Conservation (phyloP, 2,888 invertebrate genomes). For the Microchrysa polita region DNA sequence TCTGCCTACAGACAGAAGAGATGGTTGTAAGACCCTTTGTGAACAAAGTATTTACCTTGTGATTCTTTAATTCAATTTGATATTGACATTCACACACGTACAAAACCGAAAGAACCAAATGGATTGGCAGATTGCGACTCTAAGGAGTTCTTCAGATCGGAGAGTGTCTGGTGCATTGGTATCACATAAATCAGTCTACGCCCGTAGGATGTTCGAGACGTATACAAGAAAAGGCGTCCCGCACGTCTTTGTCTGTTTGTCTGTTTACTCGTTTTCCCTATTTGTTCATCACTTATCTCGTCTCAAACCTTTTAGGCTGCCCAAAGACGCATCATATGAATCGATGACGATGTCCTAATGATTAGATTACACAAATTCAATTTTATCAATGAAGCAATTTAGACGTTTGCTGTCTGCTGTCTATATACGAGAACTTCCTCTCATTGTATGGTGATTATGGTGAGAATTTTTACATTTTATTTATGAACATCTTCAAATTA, state of each 20-base stretch:
- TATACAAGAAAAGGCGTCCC: slow-evolving; percentile 20
- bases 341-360: background rate
- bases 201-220: slow-evolving; percentile 25
- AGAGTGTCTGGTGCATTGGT: background rate
- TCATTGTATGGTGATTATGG: too few species aligned
- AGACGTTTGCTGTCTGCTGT: too few species aligned
- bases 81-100: slow-evolving; percentile 5
- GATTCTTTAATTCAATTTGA: slow-evolving; percentile 30
- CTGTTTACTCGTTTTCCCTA: background rate
- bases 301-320: background rate
- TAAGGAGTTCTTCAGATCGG: slow-evolving; percentile 2
- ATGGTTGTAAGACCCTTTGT: background rate
- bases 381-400: too few species aligned
- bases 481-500: background rate
- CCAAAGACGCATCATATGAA: background rate
- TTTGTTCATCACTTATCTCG: too few species aligned
- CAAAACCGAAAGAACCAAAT: background rate
- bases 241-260: slow-evolving; percentile 18
- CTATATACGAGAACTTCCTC: too few species aligned
- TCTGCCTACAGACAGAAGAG: too few species aligned
- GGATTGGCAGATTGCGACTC: background rate
- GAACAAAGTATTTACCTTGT: background rate
- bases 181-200: slow-evolving; percentile 38
- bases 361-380: too few species aligned
- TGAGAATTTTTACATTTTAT: background rate